Base-by-base conservation (phyloP, 1,140 invertebrate genomes). In the Nephotettix cincticeps region DNA sequence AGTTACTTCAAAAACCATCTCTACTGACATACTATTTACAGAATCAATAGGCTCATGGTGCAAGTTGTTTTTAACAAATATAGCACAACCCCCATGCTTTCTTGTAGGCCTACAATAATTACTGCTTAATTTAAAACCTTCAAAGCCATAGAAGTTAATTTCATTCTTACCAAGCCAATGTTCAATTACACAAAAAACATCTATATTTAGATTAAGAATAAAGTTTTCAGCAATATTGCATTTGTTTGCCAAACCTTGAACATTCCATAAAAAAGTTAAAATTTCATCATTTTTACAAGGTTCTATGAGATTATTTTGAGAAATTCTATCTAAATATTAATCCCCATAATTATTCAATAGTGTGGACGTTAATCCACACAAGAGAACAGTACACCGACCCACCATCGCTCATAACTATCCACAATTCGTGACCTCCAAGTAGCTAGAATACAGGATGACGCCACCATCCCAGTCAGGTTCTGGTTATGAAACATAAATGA, bases 151-250 rank as follows among this genome's bases (percentile, higher is more conserved):
- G n/a, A 63, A 21, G n/a, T 23, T 14, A 27, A 63, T 63, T 23
- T 63, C 58, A 1, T 63, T 25, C 29, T 19, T 17, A n/a, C n/a
- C 19, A 17, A 63, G 25, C 58, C 58, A 63, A 14, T 63, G 58
- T 28, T 63, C 58, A 63, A 63, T 30, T 17, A 63, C n/a, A 63
- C 58, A 63, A 27, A 63, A 23, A 23, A 6, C 58, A 63, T 63
- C 58, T 21, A 63, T 28, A 6, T 63, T 30, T 21, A 63, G 27
- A 63, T 23, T 23, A 27, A n/a, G n/a, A 23, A 63, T 25, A 63
- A 21, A 63, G n/a, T 28, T 25, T 1, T 63, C 58, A 23, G 27
- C 58, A 3, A 63, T 28, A 63, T 30, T 63, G 19, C 19, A 63
- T 28, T 63, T 63, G 27, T 63, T 63, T 4, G 21, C 1, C n/a